Evolutionary conservation across 2,888 invertebrate species (phyloP).

Genomic region (Eubasilissa splendida): DNA sequence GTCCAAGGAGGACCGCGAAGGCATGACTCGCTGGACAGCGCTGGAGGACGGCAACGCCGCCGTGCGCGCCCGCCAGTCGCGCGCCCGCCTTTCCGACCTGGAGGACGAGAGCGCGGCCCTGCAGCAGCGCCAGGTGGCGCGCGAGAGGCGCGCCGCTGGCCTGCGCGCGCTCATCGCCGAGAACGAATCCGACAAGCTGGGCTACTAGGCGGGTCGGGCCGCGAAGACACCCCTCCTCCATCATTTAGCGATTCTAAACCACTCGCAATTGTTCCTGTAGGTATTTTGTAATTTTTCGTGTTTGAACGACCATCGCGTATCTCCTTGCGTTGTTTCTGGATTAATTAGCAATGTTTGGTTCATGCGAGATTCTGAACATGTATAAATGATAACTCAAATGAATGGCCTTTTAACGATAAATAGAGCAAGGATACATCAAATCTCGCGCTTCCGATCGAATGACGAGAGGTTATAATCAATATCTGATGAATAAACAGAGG

Average conservation of each 20-base stretch:
- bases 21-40: slow-evolving; percentile 79
- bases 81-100: slow-evolving; percentile 80
- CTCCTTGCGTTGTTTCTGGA: too few relatives aligned
- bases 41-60: slow-evolving; percentile 75
- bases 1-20: slow-evolving; percentile 65
- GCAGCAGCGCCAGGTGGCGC: slow-evolving; percentile 77
- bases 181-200: slow-evolving; percentile 63
- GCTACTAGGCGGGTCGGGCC: slow-evolving; percentile 44
- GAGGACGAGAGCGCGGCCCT: slow-evolving; percentile 84
- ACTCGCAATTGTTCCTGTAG: too few relatives aligned
- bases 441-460: too few relatives aligned
- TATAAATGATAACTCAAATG: too few relatives aligned
- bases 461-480: too few relatives aligned
- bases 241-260: too few relatives aligned
- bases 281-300: too few relatives aligned
- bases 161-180: slow-evolving; percentile 80
- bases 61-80: slow-evolving; percentile 76
- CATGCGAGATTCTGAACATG: too few relatives aligned
- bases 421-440: too few relatives aligned
- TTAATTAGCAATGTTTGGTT: too few relatives aligned
- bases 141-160: slow-evolving; percentile 81
- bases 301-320: too few relatives aligned
- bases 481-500: background rate
- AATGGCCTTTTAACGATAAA: too few relatives aligned
- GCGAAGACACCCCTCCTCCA: background rate